Base-by-base conservation (phyloP, 2,888 invertebrate genomes). In the Spatulosminthurus flaviceps region DNA sequence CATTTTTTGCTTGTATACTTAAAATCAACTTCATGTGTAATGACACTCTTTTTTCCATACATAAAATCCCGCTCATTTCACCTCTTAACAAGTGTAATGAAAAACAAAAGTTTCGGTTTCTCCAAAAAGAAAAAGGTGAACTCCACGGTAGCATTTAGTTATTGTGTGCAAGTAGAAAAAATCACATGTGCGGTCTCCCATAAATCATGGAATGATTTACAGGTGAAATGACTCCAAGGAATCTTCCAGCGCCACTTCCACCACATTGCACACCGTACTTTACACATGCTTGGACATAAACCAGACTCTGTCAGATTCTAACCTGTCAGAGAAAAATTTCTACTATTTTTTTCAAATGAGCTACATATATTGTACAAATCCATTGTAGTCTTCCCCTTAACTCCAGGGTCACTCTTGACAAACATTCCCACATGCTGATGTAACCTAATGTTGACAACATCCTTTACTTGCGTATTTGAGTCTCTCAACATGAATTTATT, bases 151-250 rank as follows among this genome's bases (percentile, higher is more conserved):
- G n/a, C n/a, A n/a, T n/a, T n/a, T n/a, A n/a, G n/a, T n/a, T n/a
- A n/a, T n/a, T n/a, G n/a, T n/a, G n/a, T n/a, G n/a, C 11, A 61
- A 21, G 61, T 61, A 13, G n/a, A 64, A 64, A 64, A 21, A 64
- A 4, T 24, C 1, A 64, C 21, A 26, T 24, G 64, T 24, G 24
- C 64, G 7, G n/a, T 64, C 64, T 24, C 4, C n/a, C 64, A 64
- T 64, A 4, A 64, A 64, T 64, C 64, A 64, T 64, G 64, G 24
- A 64, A 64, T 9, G 64, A 64, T 64, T 22, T 64, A 22, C 9
- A 51, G n/a, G 16, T 11, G 51, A 51, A 51, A 51, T 51, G 51
- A 51, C 9, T 2, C 4, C 9, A 51, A 51, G n/a, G 64, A 64
- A 64, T 64, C 64, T 64, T 64, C 24, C 16, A 4, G 22, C 64